phyloP scores from a whole-genome alignment of 2,113 vertebrate species.

The Semicossyphus pulcher region DNA sequence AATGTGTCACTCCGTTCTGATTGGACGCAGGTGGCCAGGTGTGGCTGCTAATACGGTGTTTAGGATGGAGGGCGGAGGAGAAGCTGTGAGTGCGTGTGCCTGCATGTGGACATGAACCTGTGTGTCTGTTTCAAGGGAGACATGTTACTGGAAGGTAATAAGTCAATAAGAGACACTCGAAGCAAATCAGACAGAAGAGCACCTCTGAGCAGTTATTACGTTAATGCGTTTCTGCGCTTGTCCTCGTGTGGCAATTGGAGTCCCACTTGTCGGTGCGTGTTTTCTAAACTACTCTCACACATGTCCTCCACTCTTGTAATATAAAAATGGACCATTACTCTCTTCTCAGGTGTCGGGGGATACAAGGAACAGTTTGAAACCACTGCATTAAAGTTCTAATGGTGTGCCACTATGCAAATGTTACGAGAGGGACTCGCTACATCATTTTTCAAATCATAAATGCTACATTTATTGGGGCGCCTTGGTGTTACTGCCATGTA shows the following conservation, averaged over 20 bases:
- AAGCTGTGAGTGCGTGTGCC: constrained; percentile 51
- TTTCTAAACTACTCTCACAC: constrained; percentile 18
- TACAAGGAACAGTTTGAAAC: not conserved
- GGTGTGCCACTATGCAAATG: not conserved
- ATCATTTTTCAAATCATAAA: not conserved
- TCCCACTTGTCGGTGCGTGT: constrained; percentile 33
- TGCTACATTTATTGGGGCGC: not conserved
- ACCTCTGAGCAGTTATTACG: constrained; percentile 34
- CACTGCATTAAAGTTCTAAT: not conserved
- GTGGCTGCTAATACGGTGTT: constrained; percentile 70
- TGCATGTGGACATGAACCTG: constrained; percentile 15
- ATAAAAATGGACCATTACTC: constrained; percentile 1
- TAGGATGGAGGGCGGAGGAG: constrained; percentile 70
- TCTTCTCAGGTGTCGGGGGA: not conserved
- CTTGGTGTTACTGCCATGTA: not conserved
- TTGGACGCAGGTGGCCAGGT: constrained; percentile 81
- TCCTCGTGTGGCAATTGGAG: constrained; percentile 36
- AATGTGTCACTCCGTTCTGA: constrained; percentile 57
- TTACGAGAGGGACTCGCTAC: not conserved
- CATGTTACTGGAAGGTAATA: constrained; percentile 38
- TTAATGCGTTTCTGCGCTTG: constrained; percentile 43
- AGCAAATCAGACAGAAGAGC: constrained; percentile 44
- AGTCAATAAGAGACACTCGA: constrained; percentile 60
- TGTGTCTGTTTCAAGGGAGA: constrained; percentile 27
- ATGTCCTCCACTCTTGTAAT: not conserved